Percentiles rank a stretch among this genome's conserved stretches.
These are phyloP conservation scores for Trogon surrucura DNA, from an alignment of 2,113 vertebrate genomes.

Conservation along the genomic window DNA sequence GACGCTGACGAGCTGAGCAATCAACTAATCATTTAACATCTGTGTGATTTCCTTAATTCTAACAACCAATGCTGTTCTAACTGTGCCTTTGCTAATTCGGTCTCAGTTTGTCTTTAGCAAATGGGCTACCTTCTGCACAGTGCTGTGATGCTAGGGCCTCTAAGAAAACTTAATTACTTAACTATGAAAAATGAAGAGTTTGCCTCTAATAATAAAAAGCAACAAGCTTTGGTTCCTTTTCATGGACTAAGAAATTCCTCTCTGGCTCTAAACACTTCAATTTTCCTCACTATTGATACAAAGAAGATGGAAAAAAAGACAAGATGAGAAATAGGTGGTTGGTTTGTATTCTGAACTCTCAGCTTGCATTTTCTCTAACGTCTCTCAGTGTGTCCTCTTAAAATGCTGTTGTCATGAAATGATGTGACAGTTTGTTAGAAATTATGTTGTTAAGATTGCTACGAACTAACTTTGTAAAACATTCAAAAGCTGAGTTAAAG, in stretches of 20 bases:
- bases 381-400: constrained; percentile 38
- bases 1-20: constrained; percentile 56
- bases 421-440: constrained; percentile 40
- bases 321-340: constrained; percentile 47
- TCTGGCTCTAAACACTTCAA: constrained; percentile 66
- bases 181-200: constrained; percentile 79
- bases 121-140: constrained; percentile 67
- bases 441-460: not conserved
- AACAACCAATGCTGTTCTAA: constrained; percentile 65
- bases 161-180: constrained; percentile 59
- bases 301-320: constrained; percentile 46
- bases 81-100: constrained; percentile 60
- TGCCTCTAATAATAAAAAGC: constrained; percentile 68
- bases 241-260: constrained; percentile 62
- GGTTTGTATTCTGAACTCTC: constrained; percentile 57
- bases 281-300: constrained; percentile 58
- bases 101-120: constrained; percentile 72
- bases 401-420: constrained; percentile 46
- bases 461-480: not conserved
- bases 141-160: constrained; percentile 53
- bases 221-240: constrained; percentile 34
- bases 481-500: constrained; percentile 18
- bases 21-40: constrained; percentile 83
- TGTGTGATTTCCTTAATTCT: constrained; percentile 80
- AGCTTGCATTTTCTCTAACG: constrained; percentile 51